A percentile compares a stretch with the other conserved stretches of the same genome.
phyloP scores from a whole-genome alignment of 2,113 vertebrate species.

The Ondatra zibethicus region DNA sequence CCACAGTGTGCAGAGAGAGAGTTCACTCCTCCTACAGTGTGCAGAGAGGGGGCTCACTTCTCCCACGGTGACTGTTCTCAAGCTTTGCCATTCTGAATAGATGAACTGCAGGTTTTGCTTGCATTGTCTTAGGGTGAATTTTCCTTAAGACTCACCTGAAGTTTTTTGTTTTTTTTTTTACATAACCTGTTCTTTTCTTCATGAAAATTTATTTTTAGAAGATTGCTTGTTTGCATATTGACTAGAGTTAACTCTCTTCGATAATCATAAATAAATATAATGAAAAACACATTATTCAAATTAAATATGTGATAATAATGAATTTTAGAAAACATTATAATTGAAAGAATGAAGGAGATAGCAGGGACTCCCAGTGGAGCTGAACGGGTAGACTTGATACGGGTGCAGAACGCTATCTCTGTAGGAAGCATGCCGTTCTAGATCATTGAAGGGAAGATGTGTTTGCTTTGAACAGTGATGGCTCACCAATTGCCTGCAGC shows the following conservation, averaged over 20 bases:
- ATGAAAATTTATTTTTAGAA: constrained; percentile 8
- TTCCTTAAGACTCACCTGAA: not conserved
- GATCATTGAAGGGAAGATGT: not conserved
- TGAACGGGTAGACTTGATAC: not conserved
- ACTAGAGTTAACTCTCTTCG: not conserved
- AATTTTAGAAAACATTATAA: not conserved
- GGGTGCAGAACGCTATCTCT: not conserved
- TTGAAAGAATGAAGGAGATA: constrained; percentile 3
- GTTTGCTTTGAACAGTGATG: not conserved
- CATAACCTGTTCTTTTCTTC: not conserved
- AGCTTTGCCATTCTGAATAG: not conserved
- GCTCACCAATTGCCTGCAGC: not conserved
- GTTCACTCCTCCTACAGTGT: not conserved
- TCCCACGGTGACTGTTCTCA: not conserved
- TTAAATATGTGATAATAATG: not conserved
- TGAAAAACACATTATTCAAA: not conserved
- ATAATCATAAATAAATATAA: not conserved
- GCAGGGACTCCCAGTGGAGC: not conserved
- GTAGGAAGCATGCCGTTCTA: not conserved
- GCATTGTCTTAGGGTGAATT: not conserved
- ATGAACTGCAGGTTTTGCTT: not conserved
- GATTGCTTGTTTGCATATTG: not conserved
- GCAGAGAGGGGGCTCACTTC: not conserved
- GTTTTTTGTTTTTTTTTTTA: not conserved
- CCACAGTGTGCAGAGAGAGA: not conserved